A percentile compares a stretch with the other conserved stretches of the same genome.
phyloP scores from a whole-genome alignment of 2,888 invertebrate genomes.

The Pseudolycoriella hygida region DNA sequence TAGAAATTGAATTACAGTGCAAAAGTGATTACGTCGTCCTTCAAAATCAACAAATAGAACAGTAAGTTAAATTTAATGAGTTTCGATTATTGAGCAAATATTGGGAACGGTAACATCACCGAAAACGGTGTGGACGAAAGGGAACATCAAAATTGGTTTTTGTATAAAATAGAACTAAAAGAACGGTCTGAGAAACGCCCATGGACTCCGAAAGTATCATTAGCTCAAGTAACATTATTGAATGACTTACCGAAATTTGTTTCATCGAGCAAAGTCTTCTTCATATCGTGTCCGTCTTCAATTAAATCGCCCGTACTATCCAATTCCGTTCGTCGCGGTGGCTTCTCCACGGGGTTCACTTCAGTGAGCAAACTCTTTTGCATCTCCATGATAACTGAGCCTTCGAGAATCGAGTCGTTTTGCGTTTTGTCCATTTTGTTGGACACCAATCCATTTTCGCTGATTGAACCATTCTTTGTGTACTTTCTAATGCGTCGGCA shows the following conservation, averaged over 20 bases:
- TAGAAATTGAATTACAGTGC: no score
- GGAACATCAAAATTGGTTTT: no score
- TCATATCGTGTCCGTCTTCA: constrained; percentile 67
- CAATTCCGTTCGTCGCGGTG: constrained; percentile 58
- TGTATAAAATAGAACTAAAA: no score
- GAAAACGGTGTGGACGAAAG: no score
- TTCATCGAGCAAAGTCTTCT: constrained; percentile 65
- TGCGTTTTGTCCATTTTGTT: constrained; percentile 34
- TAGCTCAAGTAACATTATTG: no score
- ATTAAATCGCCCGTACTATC: constrained; percentile 53
- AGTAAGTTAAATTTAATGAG: no score
- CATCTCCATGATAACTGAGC: constrained; percentile 62
- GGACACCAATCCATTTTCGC: constrained; percentile 25
- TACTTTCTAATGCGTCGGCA: constrained; percentile 34
- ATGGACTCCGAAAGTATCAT: no score
- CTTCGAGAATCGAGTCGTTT: constrained; percentile 50
- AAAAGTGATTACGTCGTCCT: no score
- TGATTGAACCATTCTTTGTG: constrained; percentile 32
- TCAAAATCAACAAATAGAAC: no score
- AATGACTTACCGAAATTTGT: constrained; percentile 62
- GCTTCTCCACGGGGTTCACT: constrained; percentile 71
- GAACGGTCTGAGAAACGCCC: no score
- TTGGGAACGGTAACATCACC: no score
- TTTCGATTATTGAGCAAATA: no score
- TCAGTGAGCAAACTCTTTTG: constrained; percentile 71